Percentiles rank a stretch among this genome's conserved stretches.
phyloP scores from a whole-genome alignment of 2,888 invertebrate species.

The Pediacus dermestoides region DNA sequence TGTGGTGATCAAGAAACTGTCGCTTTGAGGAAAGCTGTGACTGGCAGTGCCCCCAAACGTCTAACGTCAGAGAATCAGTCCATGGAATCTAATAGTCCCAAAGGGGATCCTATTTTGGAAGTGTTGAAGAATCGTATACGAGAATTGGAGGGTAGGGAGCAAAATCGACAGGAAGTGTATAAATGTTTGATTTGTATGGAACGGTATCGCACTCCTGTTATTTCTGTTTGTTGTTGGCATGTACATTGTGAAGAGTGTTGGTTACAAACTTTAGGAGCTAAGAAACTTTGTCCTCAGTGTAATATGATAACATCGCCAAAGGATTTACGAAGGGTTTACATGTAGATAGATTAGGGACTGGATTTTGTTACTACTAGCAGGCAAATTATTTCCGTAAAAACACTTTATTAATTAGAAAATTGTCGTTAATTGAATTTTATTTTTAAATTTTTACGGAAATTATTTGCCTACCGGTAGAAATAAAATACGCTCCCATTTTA shows the following conservation, averaged over 20 bases:
- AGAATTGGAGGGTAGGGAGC: conserved; percentile 65
- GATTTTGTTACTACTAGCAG: too few species aligned
- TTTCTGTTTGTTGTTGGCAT: conserved; percentile 95
- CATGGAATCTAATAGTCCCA: conserved; percentile 13
- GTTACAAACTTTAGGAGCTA: conserved; percentile 70
- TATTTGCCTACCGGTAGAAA: too few species aligned
- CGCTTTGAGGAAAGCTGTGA: conserved; percentile 55
- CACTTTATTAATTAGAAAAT: background rate
- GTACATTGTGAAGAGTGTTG: conserved; percentile 88
- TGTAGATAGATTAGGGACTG: conserved; percentile 58
- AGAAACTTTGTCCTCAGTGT: conserved; percentile 93
- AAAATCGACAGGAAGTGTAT: conserved; percentile 58
- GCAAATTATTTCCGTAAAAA: background rate
- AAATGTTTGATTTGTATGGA: conserved; percentile 91
- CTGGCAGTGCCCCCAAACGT: conserved; percentile 34
- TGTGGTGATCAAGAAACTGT: conserved; percentile 57
- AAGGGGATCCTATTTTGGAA: conserved; percentile 57
- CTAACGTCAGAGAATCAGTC: conserved; percentile 16
- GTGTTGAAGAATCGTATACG: conserved; percentile 73
- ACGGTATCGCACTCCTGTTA: conserved; percentile 78
- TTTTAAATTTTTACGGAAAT: too few species aligned
- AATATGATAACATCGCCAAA: conserved; percentile 87
- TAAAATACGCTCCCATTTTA: too few species aligned
- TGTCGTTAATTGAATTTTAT: too few species aligned
- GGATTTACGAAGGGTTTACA: conserved; percentile 82